Evolutionary conservation across 2,888 invertebrate species (phyloP).

Genomic region (Drosophila nr. perissopoda): DNA sequence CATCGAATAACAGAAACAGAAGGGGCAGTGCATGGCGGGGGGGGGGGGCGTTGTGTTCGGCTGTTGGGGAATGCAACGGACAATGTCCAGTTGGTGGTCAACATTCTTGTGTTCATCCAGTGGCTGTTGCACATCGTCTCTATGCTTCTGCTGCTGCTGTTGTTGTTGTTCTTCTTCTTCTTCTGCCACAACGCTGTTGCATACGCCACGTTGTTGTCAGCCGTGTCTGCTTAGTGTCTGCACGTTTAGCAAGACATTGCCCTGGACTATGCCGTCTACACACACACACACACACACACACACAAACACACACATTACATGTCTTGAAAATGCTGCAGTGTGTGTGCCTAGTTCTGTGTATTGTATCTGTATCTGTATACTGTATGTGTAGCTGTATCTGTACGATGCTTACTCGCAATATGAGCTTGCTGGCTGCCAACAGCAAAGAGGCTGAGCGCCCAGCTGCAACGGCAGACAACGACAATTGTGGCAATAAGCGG

Average conservation of each 20-base stretch:
- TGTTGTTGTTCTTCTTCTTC: background rate
- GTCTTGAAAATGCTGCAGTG: background rate
- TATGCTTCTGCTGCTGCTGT: background rate
- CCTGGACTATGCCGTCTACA: conserved; percentile 7
- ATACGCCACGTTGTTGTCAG: conserved; percentile 63
- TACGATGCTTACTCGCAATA: background rate
- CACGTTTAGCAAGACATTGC: conserved; percentile 22
- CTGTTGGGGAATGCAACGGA: background rate
- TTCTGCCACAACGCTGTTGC: conserved; percentile 53
- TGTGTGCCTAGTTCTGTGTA: background rate
- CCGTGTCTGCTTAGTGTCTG: conserved; percentile 71
- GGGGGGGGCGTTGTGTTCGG: background rate
- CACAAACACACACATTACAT: background rate
- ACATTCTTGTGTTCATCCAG: conserved; percentile 14
- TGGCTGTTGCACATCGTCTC: conserved; percentile 4
- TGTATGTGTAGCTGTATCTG: background rate
- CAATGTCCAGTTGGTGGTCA: conserved; percentile 31
- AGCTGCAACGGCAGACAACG: conserved; percentile 5
- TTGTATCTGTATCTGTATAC: background rate
- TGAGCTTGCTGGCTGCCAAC: conserved; percentile 5
- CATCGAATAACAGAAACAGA: conserved; percentile 20
- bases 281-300: background rate
- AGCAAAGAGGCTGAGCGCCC: conserved; percentile 28
- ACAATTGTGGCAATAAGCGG: background rate
- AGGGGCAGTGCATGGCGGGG: background rate